Conservation (phyloP, 30 jellyfish, hydroid and myxozoan species). For the Aurelia aurita region DNA sequence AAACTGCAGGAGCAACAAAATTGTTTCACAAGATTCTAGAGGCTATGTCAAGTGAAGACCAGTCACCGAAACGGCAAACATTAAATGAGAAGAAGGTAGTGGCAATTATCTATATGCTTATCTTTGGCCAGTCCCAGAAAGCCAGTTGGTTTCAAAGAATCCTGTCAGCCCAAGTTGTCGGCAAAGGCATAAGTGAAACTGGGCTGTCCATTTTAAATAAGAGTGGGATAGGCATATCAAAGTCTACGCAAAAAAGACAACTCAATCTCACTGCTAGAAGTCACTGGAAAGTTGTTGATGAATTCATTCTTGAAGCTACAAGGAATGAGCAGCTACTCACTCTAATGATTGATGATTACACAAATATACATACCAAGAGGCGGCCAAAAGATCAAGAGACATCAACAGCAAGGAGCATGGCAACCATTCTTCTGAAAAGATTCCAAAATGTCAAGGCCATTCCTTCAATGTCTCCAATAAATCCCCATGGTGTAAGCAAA, state of each 20-base stretch:
- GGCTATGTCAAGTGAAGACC: neutral
- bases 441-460: constrained; percentile 15
- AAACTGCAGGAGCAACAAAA: constrained; percentile 35
- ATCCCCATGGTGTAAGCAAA: constrained; percentile 4
- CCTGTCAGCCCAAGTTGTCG: constrained; percentile 1
- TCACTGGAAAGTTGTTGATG: neutral
- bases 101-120: neutral
- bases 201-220: constrained; percentile 11
- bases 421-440: constrained; percentile 1
- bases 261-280: neutral
- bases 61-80: neutral
- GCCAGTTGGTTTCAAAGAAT: neutral
- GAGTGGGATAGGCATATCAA: constrained; percentile 24
- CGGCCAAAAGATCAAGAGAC: constrained; percentile 22
- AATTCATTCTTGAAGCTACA: neutral
- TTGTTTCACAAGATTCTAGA: neutral
- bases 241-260: constrained; percentile 1
- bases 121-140: neutral
- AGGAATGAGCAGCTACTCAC: neutral
- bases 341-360: constrained; percentile 24
- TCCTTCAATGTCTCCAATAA: neutral
- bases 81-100: neutral
- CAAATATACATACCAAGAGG: constrained; percentile 12
- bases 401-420: constrained; percentile 10
- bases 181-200: constrained; percentile 21